Evolutionary conservation across 1,140 invertebrate genomes (phyloP), one percentile per base, ranked within the genome.

Genomic region (Drosophila suzukii): DNA sequence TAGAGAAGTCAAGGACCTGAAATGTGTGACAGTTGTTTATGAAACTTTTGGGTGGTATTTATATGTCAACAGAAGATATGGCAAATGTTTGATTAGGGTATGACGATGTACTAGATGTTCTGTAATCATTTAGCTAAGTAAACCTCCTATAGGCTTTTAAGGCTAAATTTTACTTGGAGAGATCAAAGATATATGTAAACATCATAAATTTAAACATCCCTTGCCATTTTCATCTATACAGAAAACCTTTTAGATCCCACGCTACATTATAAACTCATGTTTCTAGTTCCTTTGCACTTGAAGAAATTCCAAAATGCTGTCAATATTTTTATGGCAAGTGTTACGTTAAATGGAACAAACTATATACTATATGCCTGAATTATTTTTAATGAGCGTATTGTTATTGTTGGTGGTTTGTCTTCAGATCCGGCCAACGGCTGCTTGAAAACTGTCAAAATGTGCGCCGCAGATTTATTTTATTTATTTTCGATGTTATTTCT

Each of bases 401-500:
- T 74, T 67, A 50, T 75, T 59, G 44, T 58, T 71, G 44, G 53
- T 34, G 44, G 44, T 58, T 72, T 57, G 43, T 36, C 53, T 72
- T 71, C 36, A 50, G 66, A 58, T 72, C 53, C 53, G 50, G 53
- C 51, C 62, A 57, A 49, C 82, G 83, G 83, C 82, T 88, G 83
- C 79, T 83, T 57, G 49, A 78, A 88, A 88, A 88, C 75, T 83
- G 83, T 89, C 84, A 77, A 89, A 74, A 76, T 41, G 20, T 47
- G 49, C 81, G 41, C 60, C 54, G 59, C 34, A 73, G 62, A 86
- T 88, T 75, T 89, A 83, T 86, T 88, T 88, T 83, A 88, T 86
- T 86, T 86, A 89, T 88, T 88, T 88, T 86, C 79, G 80, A 86
- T 88, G 71, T 67, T 78, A 70, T 83, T 79, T 78, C 58, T 44